Evolutionary conservation across 2,888 invertebrate species (phyloP), one percentile per base, ranked within the genome.

Genomic region (Sinopyrophorus schimmeli): DNA sequence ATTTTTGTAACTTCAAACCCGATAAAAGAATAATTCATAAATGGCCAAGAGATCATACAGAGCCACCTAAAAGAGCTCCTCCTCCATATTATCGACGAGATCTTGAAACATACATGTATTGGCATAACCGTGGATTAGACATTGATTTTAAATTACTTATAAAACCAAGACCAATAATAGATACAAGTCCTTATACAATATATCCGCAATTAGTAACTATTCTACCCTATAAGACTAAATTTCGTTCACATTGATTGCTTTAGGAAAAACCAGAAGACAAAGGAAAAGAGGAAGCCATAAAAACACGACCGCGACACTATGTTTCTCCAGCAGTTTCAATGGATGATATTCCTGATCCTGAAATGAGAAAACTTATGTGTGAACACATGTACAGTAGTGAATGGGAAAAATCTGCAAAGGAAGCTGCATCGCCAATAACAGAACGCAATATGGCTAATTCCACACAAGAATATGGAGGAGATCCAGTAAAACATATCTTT

Each of bases 321-420:
- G 64, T 69, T 57, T 64, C 70, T 2, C 73, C 74, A 1, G 72
- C 69, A 6, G 64, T 72, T 3, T 66, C 71, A 44, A 59, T 75
- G 26, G 74, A 75, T 47, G 71, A 75, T 28, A 61, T 73, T 2
- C 60, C 64, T 4, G 72, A 74, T 54, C 59, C 63, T 15, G 63
- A 70, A 49, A 66, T 69, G 59, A 60, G 72, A 21, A 59, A 67
- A 27, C 37, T 70, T 6, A 35, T 75, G 3, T 58, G 68, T 12
- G 47, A 66, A 10, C 62, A 61, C 38, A 69, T 69, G 57, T 75
- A 75, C 55, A 71, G 68, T 1, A 70, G 72, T 0, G 71, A 70
- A 17, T 65, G 61, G 56, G 57, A 64, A 37, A 65, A 63, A 48
- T 64, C 67, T 7, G 64, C 64, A 42, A 57, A 63, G 24, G 71